Conservation (phyloP, 2,888 invertebrate genomes). For the Drosophila hamatofila region DNA sequence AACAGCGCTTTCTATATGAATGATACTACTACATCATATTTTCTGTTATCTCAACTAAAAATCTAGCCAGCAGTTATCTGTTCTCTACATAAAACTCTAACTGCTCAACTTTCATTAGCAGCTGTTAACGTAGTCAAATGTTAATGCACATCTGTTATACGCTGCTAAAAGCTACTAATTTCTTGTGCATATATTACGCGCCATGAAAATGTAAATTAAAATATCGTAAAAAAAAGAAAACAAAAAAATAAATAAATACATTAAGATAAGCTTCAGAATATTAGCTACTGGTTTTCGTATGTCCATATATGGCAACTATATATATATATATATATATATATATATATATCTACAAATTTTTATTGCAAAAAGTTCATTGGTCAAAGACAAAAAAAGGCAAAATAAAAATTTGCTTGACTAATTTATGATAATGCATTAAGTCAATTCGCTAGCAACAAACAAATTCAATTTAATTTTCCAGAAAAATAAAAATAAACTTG, state of each 20-base stretch:
- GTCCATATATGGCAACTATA: slow-evolving; percentile 4
- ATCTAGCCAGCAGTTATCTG: background rate
- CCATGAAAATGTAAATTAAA: slow-evolving; percentile 36
- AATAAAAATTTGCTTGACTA: slow-evolving; percentile 26
- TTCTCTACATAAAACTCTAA: background rate
- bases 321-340: background rate
- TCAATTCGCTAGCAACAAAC: slow-evolving; percentile 10
- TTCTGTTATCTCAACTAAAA: background rate
- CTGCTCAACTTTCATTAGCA: background rate
- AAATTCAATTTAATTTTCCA: slow-evolving; percentile 35
- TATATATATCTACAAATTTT: slow-evolving; percentile 2
- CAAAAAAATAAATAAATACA: slow-evolving; percentile 9
- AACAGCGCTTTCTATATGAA: background rate
- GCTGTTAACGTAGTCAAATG: slow-evolving; percentile 1
- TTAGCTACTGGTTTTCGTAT: slow-evolving; percentile 42
- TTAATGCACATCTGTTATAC: slow-evolving; percentile 8
- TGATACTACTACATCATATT: background rate
- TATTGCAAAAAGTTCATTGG: slow-evolving; percentile 23
- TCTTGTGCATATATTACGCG: slow-evolving; percentile 3
- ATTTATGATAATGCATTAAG: slow-evolving; percentile 40
- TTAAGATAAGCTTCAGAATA: slow-evolving; percentile 18
- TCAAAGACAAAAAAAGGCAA: slow-evolving; percentile 6
- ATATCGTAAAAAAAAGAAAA: background rate
- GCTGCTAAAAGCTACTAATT: slow-evolving; percentile 1
- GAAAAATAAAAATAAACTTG: slow-evolving; percentile 31